Evolutionary conservation across 2,113 vertebrate species (phyloP).

Genomic region (Bufo gargarizans): DNA sequence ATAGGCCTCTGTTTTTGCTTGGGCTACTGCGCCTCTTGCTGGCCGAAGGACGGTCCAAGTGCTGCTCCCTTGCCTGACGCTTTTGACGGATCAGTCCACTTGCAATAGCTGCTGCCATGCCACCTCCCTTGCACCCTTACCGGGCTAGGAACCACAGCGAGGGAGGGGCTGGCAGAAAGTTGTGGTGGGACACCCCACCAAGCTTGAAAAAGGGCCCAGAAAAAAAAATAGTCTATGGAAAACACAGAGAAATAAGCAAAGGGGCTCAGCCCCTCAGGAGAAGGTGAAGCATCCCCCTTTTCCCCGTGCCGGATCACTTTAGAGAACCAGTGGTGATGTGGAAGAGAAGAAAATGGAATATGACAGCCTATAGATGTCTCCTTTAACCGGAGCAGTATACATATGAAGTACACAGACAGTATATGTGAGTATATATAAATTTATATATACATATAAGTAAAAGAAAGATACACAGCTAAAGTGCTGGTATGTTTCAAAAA

Average conservation of each 20-base stretch:
- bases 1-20: constrained; percentile 94
- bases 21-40: constrained; percentile 95
- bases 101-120: constrained; percentile 97
- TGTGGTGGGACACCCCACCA: constrained; percentile 50
- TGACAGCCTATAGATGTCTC: constrained; percentile 43
- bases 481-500: constrained; percentile 48
- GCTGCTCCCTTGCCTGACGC: constrained; percentile 95
- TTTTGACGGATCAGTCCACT: constrained; percentile 98
- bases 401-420: constrained; percentile 22
- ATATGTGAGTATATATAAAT: constrained; percentile 48
- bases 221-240: constrained; percentile 40
- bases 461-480: constrained; percentile 46
- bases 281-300: constrained; percentile 29
- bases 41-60: constrained; percentile 90
- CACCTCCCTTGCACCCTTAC: constrained; percentile 62
- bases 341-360: constrained; percentile 33
- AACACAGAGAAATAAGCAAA: constrained; percentile 38
- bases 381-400: constrained; percentile 41
- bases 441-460: constrained; percentile 52
- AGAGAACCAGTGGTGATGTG: constrained; percentile 45
- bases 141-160: constrained; percentile 47
- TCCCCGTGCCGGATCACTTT: constrained; percentile 43
- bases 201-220: constrained; percentile 23
- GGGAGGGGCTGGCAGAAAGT: constrained; percentile 54
- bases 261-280: constrained; percentile 54